Evolutionary conservation across 53 echinoderm and acorn worm genomes (phyloP).

Genomic region (Temnopleurus reevesii): DNA sequence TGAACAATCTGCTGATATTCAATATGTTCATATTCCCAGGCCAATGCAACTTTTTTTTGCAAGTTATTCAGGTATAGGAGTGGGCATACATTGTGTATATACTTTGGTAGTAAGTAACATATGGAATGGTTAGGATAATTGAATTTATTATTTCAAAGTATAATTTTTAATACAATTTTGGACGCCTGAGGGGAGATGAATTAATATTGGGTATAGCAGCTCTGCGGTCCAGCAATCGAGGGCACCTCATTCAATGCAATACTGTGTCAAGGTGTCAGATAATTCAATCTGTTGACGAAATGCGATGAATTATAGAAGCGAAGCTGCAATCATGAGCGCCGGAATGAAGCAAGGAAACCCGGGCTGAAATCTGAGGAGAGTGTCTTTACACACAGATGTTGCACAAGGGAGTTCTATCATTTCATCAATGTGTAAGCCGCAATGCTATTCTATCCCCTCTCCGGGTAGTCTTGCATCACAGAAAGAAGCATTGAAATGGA

Average conservation of each 20-base stretch:
- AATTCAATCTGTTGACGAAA: constrained; percentile 47
- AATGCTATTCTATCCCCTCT: not conserved
- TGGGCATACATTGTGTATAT: not conserved
- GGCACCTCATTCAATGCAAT: not conserved
- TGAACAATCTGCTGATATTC: not conserved
- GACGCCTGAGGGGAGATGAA: not conserved
- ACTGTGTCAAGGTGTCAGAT: constrained; percentile 29
- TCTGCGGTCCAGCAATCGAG: not conserved
- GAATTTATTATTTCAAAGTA: not conserved
- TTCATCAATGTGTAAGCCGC: constrained; percentile 27
- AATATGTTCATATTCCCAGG: not conserved
- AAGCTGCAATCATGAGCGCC: not conserved
- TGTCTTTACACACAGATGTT: not conserved
- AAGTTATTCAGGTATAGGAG: too few species aligned
- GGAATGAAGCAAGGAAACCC: not conserved
- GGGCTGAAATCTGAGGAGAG: not conserved
- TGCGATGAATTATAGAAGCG: constrained; percentile 9
- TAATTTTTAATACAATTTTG: not conserved
- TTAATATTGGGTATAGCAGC: not conserved
- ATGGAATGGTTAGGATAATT: too few species aligned
- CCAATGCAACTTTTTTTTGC: too few species aligned
- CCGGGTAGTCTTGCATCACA: not conserved
- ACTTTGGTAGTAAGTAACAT: not conserved
- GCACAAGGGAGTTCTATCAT: constrained; percentile 28
- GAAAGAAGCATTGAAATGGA: not conserved